A percentile compares a stretch with the other conserved stretches of the same genome.
Evolutionary conservation across 2,888 invertebrate species (phyloP).

Genomic region (Conus canariensis): DNA sequence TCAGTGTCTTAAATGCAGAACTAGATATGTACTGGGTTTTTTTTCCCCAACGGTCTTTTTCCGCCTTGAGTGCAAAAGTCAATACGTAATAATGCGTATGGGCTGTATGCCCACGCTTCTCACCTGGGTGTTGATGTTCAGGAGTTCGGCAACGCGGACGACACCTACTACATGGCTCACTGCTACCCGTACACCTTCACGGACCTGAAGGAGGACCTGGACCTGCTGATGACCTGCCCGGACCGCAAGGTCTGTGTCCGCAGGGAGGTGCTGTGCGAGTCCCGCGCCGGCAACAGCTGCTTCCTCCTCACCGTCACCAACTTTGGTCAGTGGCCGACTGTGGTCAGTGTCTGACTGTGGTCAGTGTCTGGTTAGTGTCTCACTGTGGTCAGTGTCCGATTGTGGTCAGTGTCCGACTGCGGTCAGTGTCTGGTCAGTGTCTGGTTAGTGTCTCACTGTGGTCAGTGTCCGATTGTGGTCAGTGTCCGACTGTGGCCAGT

Average conservation of each 20-base stretch:
- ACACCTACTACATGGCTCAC: conserved; percentile 77
- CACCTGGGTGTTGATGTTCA: conserved; percentile 46
- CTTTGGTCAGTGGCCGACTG: conserved; percentile 66
- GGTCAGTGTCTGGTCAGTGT: too few species aligned
- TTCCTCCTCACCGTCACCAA: conserved; percentile 77
- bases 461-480: too few species aligned
- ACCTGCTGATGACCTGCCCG: conserved; percentile 66
- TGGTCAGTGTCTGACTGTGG: neutral
- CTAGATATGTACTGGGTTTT: neutral
- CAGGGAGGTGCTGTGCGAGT: conserved; percentile 76
- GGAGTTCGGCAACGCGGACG: conserved; percentile 75
- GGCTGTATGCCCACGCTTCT: neutral
- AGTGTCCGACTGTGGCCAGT: too few species aligned
- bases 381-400: too few species aligned
- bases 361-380: neutral
- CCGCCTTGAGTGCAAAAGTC: too few species aligned
- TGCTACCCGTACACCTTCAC: conserved; percentile 78
- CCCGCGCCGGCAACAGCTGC: conserved; percentile 78
- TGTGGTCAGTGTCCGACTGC: too few species aligned
- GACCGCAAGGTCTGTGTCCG: conserved; percentile 66
- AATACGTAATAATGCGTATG: too few species aligned
- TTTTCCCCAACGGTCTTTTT: neutral
- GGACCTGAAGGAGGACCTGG: conserved; percentile 77
- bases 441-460: too few species aligned
- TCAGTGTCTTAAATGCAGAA: too few species aligned